These are phyloP conservation scores for Drosophila ficusphila DNA, from an alignment of 1,140 invertebrate species.

Conservation along the genomic window DNA sequence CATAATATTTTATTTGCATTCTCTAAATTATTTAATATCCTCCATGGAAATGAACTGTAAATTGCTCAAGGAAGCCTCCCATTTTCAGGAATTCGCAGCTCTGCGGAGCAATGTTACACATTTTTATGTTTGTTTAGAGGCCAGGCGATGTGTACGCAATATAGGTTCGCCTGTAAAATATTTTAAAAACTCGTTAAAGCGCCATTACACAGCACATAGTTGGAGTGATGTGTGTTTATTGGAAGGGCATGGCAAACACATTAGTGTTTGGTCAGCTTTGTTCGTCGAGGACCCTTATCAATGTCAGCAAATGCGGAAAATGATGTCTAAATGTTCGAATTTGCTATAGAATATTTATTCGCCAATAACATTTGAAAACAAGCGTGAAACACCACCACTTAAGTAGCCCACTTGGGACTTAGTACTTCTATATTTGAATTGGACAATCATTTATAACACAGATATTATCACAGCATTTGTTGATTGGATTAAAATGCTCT, in stretches of 20 bases:
- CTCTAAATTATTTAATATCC: constrained; percentile 35
- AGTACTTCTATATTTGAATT: no score
- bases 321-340: neutral
- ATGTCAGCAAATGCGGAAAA: constrained; percentile 11
- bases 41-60: constrained; percentile 30
- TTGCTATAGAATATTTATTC: neutral
- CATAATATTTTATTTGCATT: constrained; percentile 28
- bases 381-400: no score
- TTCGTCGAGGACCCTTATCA: constrained; percentile 24
- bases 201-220: neutral
- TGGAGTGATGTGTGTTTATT: neutral
- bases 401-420: neutral
- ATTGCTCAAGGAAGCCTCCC: constrained; percentile 10
- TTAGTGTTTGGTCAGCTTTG: constrained; percentile 7
- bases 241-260: neutral
- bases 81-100: constrained; percentile 14
- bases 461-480: no score
- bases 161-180: constrained; percentile 3
- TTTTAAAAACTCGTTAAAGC: neutral
- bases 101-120: constrained; percentile 1
- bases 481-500: no score
- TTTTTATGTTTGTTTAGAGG: neutral
- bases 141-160: neutral
- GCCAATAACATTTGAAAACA: neutral
- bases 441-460: no score